These are phyloP conservation scores for Mactra quadrangularis DNA, from an alignment of 1,140 invertebrate genomes.

Conservation along the genomic window DNA sequence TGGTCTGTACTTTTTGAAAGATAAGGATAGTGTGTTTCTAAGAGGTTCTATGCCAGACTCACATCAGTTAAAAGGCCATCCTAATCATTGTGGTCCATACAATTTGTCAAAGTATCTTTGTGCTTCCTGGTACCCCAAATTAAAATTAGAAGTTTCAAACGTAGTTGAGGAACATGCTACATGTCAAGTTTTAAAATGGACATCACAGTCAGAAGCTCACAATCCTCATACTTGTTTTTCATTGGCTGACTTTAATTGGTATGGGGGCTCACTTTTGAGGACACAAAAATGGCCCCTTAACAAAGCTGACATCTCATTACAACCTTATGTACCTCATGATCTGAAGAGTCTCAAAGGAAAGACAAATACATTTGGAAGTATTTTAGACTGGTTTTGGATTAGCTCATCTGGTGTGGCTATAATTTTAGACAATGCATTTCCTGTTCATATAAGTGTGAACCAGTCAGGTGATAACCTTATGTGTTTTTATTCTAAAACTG, in stretches of 20 bases:
- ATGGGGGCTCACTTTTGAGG: constrained; percentile 79
- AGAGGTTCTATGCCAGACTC: constrained; percentile 52
- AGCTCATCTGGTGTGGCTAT: constrained; percentile 75
- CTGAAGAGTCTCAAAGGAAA: constrained; percentile 5
- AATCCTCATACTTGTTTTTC: constrained; percentile 69
- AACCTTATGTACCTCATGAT: constrained; percentile 74
- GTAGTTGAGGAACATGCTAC: constrained; percentile 40
- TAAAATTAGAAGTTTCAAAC: constrained; percentile 46
- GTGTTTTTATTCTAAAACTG: constrained; percentile 67
- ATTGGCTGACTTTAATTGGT: constrained; percentile 67
- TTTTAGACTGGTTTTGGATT: constrained; percentile 70
- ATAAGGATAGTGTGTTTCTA: constrained; percentile 35
- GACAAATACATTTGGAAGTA: constrained; percentile 69
- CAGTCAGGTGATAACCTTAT: constrained; percentile 65
- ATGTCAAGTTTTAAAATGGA: constrained; percentile 67
- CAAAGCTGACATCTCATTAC: constrained; percentile 64
- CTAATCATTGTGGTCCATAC: constrained; percentile 47
- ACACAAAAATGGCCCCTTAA: constrained; percentile 83
- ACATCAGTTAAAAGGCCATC: constrained; percentile 31
- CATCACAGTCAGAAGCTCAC: constrained; percentile 31
- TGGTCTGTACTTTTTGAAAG: constrained; percentile 49
- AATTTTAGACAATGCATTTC: constrained; percentile 69
- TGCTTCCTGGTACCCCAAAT: constrained; percentile 50
- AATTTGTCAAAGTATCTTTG: constrained; percentile 43
- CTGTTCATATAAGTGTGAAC: constrained; percentile 78